Base-by-base conservation (phyloP, 2,113 vertebrate species). In the Opisthocomus hoazin region DNA sequence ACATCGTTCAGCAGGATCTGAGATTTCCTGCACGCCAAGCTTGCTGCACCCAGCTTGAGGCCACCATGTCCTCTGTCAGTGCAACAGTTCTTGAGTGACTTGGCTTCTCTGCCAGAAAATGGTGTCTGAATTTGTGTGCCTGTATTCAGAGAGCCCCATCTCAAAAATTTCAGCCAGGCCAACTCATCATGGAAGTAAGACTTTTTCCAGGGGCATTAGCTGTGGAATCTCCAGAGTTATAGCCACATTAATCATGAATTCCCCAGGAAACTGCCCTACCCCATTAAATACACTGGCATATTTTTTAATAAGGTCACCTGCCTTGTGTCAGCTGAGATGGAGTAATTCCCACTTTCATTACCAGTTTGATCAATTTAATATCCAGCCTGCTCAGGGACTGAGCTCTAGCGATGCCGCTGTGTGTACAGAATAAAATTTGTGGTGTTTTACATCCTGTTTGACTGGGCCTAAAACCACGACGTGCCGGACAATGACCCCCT, bases 291-390 rank as follows among this genome's bases (percentile, higher is more conserved):
- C 85, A 96, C 54, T 97, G 96, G 96, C 96, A 97, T 96, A 96
- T 93, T 96, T 96, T 96, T 97, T 97, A 96, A 97, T 97, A 97
- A 97, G 96, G 96, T 97, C 96, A 97, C 93, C 93, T 88, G 96
- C 93, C 96, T 97, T 96, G 96, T 96, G 94, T 97, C 96, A 0
- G 63, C 83, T 93, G 94, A 95, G 94, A 94, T 96, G 92, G 92
- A 95, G 79, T 92, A 96, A 96, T 97, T 97, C 96, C 96, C 96
- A 96, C 88, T 96, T 96, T 97, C 96, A 97, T 97, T 97, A 97
- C 90, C 93, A 94, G 63, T 95, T 94, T 96, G 96, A 97, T 96
- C 96, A 97, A 93, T 96, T 96, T 97, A 97, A 96, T 96, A 96
- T 93, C 93, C 96, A 95, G 39, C 92, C 79, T 95, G 90, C 93